Conservation (phyloP, 2,113 vertebrate species). For the Pelodiscus sinensis region DNA sequence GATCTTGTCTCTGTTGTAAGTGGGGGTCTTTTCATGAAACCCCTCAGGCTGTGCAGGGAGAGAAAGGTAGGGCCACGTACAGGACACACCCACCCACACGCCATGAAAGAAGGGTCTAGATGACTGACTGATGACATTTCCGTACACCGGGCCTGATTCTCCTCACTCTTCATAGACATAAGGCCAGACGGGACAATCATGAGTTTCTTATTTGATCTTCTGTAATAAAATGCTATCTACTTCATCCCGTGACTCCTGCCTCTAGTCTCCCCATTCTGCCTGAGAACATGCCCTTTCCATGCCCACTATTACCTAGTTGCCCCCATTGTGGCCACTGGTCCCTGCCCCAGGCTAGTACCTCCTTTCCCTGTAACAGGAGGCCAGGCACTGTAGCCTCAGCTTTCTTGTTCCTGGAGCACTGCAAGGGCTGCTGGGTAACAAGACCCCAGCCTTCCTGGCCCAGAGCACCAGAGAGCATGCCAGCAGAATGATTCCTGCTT, state of each 20-base stretch:
- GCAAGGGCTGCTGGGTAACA: no score
- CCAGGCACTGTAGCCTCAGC: no score
- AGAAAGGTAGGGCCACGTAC: background rate
- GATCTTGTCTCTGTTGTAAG: background rate
- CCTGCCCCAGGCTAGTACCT: no score
- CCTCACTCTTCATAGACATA: background rate
- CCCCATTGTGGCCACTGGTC: no score
- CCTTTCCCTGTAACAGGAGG: no score
- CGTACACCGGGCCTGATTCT: background rate
- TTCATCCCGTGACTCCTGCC: background rate
- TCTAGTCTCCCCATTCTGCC: no score
- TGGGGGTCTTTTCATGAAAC: background rate
- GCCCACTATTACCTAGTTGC: no score
- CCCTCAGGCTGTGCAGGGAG: background rate
- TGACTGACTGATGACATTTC: background rate
- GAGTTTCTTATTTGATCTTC: background rate
- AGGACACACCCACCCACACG: fast-evolving
- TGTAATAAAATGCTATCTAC: fast-evolving
- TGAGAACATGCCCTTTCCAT: no score
- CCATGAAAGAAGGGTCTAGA: background rate
- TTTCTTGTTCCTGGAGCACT: no score
- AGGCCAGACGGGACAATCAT: background rate
- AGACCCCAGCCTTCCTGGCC: no score
- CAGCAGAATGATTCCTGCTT: no score
- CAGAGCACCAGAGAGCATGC: no score